Evolutionary conservation across 1,140 invertebrate genomes (phyloP).

Genomic region (Temnothorax curvispinosus): DNA sequence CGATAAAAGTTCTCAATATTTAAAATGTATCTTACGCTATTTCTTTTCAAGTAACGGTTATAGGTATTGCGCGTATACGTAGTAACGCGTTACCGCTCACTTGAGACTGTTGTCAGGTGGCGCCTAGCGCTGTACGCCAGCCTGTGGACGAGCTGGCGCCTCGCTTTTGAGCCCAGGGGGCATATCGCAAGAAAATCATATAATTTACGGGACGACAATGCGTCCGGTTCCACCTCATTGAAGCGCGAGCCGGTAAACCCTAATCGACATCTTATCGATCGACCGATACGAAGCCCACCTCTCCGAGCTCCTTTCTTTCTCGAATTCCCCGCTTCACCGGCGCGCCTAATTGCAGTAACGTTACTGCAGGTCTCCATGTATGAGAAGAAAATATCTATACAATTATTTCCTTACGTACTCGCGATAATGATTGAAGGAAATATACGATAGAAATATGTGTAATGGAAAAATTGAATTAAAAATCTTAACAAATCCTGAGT

Average conservation of each 20-base stretch:
- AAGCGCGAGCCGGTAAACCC: slow-evolving; percentile 62
- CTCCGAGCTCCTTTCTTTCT: slow-evolving; percentile 32
- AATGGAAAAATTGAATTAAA: not conserved
- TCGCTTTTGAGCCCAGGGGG: slow-evolving; percentile 34
- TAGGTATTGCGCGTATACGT: not conserved
- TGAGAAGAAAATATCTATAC: not conserved
- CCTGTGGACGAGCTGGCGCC: slow-evolving; percentile 63
- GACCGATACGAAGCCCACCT: not conserved
- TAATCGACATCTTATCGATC: slow-evolving; percentile 72
- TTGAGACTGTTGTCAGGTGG: slow-evolving; percentile 63
- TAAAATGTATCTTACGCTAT: not conserved
- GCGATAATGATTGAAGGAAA: not conserved
- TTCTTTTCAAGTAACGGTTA: not conserved
- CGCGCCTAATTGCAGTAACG: slow-evolving; percentile 6
- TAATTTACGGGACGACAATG: slow-evolving; percentile 75
- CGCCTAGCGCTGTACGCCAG: slow-evolving; percentile 29
- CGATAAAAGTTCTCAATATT: not conserved
- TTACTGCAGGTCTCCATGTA: not conserved
- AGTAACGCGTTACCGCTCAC: slow-evolving; percentile 7
- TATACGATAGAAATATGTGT: not conserved
- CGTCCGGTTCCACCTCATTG: slow-evolving; percentile 71
- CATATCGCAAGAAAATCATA: slow-evolving; percentile 68
- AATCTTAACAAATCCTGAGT: not conserved
- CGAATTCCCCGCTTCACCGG: slow-evolving; percentile 21
- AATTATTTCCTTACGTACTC: not conserved